A percentile compares a stretch with the other conserved stretches of the same genome.
Conservation (phyloP, 2,113 vertebrate species). For the Tympanuchus pallidicinctus region DNA sequence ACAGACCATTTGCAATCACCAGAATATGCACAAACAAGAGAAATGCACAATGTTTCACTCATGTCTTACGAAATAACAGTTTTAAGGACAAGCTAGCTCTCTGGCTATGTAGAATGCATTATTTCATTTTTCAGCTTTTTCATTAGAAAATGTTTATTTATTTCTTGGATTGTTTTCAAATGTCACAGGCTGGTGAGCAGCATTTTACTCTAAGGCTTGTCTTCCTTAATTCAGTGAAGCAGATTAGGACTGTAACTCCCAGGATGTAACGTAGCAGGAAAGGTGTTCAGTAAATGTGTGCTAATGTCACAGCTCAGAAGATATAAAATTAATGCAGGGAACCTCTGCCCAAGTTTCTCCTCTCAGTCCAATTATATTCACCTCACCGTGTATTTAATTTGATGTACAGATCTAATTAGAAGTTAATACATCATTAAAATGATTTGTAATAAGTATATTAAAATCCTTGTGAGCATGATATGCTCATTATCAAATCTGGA, state of each 20-base stretch:
- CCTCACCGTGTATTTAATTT: background rate
- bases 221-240: background rate
- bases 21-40: background rate
- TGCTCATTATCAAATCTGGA: background rate
- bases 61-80: background rate
- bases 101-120: background rate
- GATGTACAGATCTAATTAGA: slow-evolving; percentile 64
- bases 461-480: slow-evolving; percentile 30
- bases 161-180: background rate
- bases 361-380: background rate
- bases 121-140: background rate
- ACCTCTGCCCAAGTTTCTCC: background rate
- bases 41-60: background rate
- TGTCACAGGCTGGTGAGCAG: background rate
- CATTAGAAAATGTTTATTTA: background rate
- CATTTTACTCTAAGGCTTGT: background rate
- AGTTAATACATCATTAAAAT: slow-evolving; percentile 74
- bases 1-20: background rate
- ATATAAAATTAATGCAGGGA: background rate
- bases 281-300: slow-evolving; percentile 7
- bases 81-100: background rate
- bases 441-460: slow-evolving; percentile 56
- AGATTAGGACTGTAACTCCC: background rate
- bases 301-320: slow-evolving; percentile 18
- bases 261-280: background rate